Base-by-base conservation (phyloP, 2,888 invertebrate species). In the Kuschelorhynchus macadamiae region DNA sequence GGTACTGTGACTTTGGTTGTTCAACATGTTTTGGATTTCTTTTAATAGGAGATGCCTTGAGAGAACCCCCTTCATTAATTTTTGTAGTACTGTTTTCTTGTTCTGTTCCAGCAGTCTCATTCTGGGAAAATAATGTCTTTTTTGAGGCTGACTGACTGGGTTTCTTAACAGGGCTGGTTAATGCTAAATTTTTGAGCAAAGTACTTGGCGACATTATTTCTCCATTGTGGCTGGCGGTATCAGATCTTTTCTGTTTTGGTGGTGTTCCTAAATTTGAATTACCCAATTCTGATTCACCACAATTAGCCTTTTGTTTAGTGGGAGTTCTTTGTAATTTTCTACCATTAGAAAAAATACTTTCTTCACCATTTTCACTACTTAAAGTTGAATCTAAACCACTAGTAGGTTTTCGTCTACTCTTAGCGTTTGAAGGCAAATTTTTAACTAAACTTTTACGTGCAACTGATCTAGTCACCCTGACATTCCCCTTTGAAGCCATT, bases 191-290 rank as follows among this genome's bases (percentile, higher is more conserved):
- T n/a, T 71, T 74, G 5, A 81, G 62, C 41, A 81, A 71, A 17
- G 75, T 73, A 11, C 80, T 79, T 12, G 80, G 81, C 32, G 80
- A 80, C 25, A 69, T 67, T 17, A 72, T 72, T 12, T 53, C 50
- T 30, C 32, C 52, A 30, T 46, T 46, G 21, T 32, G n/a, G n/a
- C n/a, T n/a, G n/a, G n/a, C 52, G 72, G 78, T 33, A 17, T 47
- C 25, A 2, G 5, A 18, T 32, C 41, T 81, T 62, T 64, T 77
- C 71, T 78, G 80, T 74, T 84, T 84, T 17, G 82, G 81, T n/a
- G 83, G 83, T 18, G 82, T 81, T 9, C 78, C 77, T 42, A 72
- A 60, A 12, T 62, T 65, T 5, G 70, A 25, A 14, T 70, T 30
- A 42, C 63, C 16, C 8, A 64, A 21, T 18, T 72, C 67, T 7